Evolutionary conservation across 2,888 invertebrate genomes (phyloP).

Genomic region (Boloria selene): DNA sequence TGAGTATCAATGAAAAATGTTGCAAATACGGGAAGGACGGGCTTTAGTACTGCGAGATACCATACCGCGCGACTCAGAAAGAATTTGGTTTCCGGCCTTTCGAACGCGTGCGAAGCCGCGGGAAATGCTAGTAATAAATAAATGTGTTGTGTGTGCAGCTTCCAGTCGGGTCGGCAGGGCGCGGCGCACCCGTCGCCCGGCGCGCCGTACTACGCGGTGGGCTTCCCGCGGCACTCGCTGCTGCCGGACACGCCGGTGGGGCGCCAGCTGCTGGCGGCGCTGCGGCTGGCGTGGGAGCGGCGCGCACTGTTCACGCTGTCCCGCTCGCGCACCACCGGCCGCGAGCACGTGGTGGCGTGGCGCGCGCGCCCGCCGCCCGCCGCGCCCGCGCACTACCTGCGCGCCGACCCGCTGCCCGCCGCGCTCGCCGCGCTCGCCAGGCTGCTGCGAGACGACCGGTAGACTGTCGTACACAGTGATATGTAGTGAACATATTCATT

Average conservation of each 20-base stretch:
- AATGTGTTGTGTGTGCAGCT: constrained; percentile 74
- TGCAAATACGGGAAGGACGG: too few species aligned
- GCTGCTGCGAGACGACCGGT: constrained; percentile 45
- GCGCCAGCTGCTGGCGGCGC: constrained; percentile 86
- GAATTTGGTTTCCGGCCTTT: too few species aligned
- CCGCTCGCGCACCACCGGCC: constrained; percentile 93
- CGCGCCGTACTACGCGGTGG: constrained; percentile 93
- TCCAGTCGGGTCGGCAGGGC: constrained; percentile 92
- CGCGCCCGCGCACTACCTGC: constrained; percentile 49
- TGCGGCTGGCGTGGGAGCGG: constrained; percentile 92
- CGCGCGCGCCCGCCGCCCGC: constrained; percentile 69
- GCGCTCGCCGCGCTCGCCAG: constrained; percentile 43
- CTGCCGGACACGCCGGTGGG: constrained; percentile 93
- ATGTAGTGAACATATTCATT: too few species aligned
- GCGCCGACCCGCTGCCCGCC: constrained; percentile 45
- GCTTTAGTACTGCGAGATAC: too few species aligned
- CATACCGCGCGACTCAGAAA: too few species aligned
- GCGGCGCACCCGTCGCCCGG: constrained; percentile 91
- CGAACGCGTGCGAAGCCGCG: too few species aligned
- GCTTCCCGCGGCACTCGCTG: constrained; percentile 91
- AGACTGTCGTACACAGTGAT: too few species aligned
- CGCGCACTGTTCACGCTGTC: constrained; percentile 92
- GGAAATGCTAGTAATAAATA: too few species aligned
- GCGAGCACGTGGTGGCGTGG: constrained; percentile 96
- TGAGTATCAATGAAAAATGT: too few species aligned